Percentiles rank a stretch among this genome's conserved stretches.
These are phyloP conservation scores for Nasua narica DNA, from an alignment of 2,797 vertebrate genomes.

Conservation along the genomic window DNA sequence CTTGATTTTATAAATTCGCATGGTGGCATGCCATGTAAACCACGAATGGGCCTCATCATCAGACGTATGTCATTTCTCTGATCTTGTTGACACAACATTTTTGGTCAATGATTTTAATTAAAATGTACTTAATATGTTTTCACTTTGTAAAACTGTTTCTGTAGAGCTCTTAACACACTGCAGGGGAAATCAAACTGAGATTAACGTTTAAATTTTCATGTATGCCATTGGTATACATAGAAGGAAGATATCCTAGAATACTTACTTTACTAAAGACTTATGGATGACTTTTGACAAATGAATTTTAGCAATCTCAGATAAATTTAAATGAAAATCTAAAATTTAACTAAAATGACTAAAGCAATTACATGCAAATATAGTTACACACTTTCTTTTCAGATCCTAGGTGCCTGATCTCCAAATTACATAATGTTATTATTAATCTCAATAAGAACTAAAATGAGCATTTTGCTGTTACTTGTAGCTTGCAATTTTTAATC, in stretches of 20 bases:
- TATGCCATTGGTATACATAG: neutral
- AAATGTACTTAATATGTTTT: neutral
- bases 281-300: neutral
- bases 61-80: neutral
- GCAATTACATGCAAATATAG: neutral
- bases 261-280: neutral
- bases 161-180: neutral
- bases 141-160: neutral
- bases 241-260: neutral
- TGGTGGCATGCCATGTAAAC: neutral
- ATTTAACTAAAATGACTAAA: neutral
- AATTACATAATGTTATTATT: neutral
- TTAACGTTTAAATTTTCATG: conserved; percentile 14
- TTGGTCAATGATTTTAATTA: neutral
- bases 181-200: neutral
- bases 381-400: neutral
- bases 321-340: neutral
- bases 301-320: neutral
- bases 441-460: neutral
- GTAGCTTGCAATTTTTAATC: neutral
- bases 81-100: neutral
- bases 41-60: neutral
- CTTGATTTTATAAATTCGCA: neutral
- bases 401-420: neutral
- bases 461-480: neutral